Evolutionary conservation across 2,797 vertebrate species (phyloP).

Genomic region (Alauda arvensis): DNA sequence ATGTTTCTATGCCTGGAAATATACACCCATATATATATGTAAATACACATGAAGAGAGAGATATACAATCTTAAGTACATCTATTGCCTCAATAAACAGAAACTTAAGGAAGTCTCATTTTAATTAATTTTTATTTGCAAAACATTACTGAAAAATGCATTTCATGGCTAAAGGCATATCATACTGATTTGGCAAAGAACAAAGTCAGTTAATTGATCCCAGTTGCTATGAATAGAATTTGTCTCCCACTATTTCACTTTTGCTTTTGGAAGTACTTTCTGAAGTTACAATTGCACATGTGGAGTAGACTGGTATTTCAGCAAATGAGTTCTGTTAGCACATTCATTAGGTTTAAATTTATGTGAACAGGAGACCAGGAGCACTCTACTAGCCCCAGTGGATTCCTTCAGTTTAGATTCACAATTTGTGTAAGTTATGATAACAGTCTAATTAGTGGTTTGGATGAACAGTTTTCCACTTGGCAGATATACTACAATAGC

Average conservation of each 20-base stretch:
- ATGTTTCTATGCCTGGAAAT: neutral
- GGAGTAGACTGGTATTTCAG: neutral
- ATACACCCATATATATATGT: too few species aligned
- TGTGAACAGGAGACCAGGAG: conserved; percentile 14
- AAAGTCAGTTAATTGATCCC: neutral
- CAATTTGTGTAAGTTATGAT: conserved; percentile 27
- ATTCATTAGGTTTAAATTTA: conserved; percentile 31
- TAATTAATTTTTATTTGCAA: neutral
- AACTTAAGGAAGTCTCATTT: neutral
- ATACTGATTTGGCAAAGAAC: neutral
- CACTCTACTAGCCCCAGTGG: conserved; percentile 12
- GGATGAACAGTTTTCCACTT: conserved; percentile 29
- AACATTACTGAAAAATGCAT: neutral
- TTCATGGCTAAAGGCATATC: neutral
- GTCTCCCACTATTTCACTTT: neutral
- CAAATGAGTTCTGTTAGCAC: conserved; percentile 7
- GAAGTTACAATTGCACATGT: conserved; percentile 5
- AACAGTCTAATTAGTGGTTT: conserved; percentile 40
- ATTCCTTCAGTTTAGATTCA: conserved; percentile 33
- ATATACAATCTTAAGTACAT: neutral
- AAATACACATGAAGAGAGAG: neutral
- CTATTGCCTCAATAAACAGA: neutral
- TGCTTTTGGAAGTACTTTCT: neutral
- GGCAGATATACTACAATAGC: conserved; percentile 26
- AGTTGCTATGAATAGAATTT: neutral